Evolutionary conservation across 2,113 vertebrate species (phyloP).

Genomic region (Pseudorectes ferrugineus): DNA sequence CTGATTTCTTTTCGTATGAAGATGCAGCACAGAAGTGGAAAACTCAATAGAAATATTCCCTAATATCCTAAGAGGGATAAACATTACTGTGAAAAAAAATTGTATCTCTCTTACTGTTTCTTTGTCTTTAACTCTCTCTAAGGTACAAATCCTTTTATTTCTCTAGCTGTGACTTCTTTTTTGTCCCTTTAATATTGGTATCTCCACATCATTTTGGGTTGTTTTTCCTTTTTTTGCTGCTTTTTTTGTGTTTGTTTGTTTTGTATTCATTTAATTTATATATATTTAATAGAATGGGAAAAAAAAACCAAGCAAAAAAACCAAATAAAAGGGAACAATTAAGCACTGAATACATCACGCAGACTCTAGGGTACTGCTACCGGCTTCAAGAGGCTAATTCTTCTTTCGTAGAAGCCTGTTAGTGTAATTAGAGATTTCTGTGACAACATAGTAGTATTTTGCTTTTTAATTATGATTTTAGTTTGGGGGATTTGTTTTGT

Average conservation of each 20-base stretch:
- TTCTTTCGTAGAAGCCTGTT: not conserved
- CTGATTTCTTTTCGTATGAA: not conserved
- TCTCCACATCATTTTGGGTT: fast-evolving
- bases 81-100: not conserved
- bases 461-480: not conserved
- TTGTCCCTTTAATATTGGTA: not conserved
- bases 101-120: not conserved
- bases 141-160: not conserved
- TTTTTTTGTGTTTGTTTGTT: not conserved
- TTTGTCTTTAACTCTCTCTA: not conserved
- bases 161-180: not conserved
- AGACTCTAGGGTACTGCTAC: not conserved
- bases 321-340: not conserved
- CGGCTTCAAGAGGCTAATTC: not conserved
- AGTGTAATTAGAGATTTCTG: not conserved
- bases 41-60: not conserved
- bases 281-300: not conserved
- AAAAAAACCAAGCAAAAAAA: not conserved
- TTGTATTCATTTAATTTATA: not conserved
- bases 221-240: fast-evolving
- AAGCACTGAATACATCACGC: not conserved
- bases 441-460: not conserved
- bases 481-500: fast-evolving
- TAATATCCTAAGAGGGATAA: not conserved
- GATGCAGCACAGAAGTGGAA: not conserved